Base-by-base conservation (phyloP, 2,113 vertebrate species). In the Phoxinus phoxinus region DNA sequence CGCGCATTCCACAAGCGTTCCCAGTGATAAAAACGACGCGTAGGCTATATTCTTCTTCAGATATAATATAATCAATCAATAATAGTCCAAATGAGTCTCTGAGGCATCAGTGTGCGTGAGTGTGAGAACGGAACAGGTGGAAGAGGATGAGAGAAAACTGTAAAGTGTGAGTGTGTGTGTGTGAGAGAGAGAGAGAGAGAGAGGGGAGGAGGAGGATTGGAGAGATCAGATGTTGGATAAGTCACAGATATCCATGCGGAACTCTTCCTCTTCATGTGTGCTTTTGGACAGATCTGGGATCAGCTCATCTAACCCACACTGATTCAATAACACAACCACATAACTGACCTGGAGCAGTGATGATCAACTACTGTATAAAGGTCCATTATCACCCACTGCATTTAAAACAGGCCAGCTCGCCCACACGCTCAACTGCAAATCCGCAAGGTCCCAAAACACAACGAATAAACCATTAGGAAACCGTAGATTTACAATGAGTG, bases 201-300 rank as follows among this genome's bases (percentile, higher is more conserved):
- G 30, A 59, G 56, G 30, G n/a, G 56, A 58, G 35, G 56, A 59
- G 21, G 0, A 6, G 25, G 84, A 86, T 35, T 88, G 80, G 69
- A 89, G 25, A 21, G 76, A 90, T 86, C 77, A 86, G 53, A 79
- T 73, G 85, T 32, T 81, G 30, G 78, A 67, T 85, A 89, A 84
- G 37, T 41, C 69, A 44, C 76, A 81, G 74, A 84, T 59, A 67
- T 86, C 53, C 85, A 81, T 11, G 59, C 32, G 86, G 84, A 89
- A 86, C 81, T 81, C 63, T 89, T 87, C 86, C 88, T 89, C 86
- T 65, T 85, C 32, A 21, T 7, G n/a, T 15, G 7, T 23, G 23
- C 30, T 23, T 30, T 7, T n/a, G 21, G 13, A 13, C 44, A n/a
- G 37, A 51, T 77, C 41, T 44, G n/a, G 32, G 27, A 77, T 73